These are phyloP conservation scores for Myocastor coypus DNA, from an alignment of 2,113 vertebrate genomes.

Conservation along the genomic window DNA sequence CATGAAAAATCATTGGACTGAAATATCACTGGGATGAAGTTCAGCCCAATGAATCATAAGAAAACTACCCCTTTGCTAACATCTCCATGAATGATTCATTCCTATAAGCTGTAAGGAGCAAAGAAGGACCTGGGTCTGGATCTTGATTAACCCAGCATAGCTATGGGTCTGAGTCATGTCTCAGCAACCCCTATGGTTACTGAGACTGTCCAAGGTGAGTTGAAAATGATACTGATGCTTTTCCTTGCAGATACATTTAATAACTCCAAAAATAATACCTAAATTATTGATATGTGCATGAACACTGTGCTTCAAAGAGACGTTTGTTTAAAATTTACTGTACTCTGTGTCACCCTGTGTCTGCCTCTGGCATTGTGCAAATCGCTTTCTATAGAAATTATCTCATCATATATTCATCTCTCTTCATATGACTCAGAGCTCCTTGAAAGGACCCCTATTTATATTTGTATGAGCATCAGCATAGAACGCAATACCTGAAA, in stretches of 20 bases:
- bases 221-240: background rate
- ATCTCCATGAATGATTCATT: conserved; percentile 56
- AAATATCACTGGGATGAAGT: conserved; percentile 63
- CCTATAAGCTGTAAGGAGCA: conserved; percentile 1
- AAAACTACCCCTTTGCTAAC: conserved; percentile 61
- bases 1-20: conserved; percentile 55
- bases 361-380: conserved; percentile 4
- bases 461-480: conserved; percentile 24
- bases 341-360: background rate
- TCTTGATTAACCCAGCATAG: conserved; percentile 10
- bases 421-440: conserved; percentile 32
- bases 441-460: conserved; percentile 42
- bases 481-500: background rate
- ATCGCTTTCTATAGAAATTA: conserved; percentile 7
- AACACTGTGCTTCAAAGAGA: background rate
- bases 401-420: conserved; percentile 1
- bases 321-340: conserved; percentile 44
- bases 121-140: conserved; percentile 1
- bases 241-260: conserved; percentile 20
- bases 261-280: conserved; percentile 40
- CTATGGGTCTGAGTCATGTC: conserved; percentile 48
- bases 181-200: background rate
- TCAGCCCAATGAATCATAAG: conserved; percentile 55
- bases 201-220: background rate
- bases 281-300: background rate